These are phyloP conservation scores for Lordiphosa andalusiaca DNA, from an alignment of 2,888 invertebrate species.

Conservation along the genomic window DNA sequence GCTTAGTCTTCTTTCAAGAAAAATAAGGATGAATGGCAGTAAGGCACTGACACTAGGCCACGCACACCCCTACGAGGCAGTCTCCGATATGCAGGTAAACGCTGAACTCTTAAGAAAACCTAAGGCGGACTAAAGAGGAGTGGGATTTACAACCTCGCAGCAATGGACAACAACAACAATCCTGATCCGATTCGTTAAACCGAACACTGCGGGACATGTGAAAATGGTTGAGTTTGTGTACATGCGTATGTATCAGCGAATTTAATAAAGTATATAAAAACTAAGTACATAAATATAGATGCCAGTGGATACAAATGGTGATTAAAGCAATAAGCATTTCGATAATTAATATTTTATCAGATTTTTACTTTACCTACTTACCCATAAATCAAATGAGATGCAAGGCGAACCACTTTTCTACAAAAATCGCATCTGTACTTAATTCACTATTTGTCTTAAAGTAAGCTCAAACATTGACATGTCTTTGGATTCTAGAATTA, in stretches of 20 bases:
- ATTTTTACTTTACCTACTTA: too few relatives aligned
- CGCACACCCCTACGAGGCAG: constrained; percentile 41
- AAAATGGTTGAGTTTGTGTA: constrained; percentile 12
- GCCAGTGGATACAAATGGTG: too few relatives aligned
- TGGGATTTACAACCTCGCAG: constrained; percentile 49
- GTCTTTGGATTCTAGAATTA: neutral
- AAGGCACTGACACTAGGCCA: constrained; percentile 42
- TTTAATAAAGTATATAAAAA: too few relatives aligned
- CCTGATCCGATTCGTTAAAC: constrained; percentile 27
- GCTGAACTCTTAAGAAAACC: constrained; percentile 44
- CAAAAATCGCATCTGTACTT: neutral
- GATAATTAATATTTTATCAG: too few relatives aligned
- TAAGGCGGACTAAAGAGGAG: constrained; percentile 55
- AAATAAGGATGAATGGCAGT: constrained; percentile 49
- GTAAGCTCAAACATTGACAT: neutral
- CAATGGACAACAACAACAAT: constrained; percentile 50
- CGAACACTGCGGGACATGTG: constrained; percentile 54
- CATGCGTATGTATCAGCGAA: neutral
- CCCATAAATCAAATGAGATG: too few relatives aligned
- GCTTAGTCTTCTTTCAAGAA: constrained; percentile 34
- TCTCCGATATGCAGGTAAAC: constrained; percentile 66
- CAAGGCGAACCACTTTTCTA: too few relatives aligned
- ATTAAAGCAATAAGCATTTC: too few relatives aligned
- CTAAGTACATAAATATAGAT: too few relatives aligned
- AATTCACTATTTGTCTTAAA: neutral